Base-by-base conservation (phyloP, 2,113 vertebrate genomes). In the Poeciliopsis retropinna region DNA sequence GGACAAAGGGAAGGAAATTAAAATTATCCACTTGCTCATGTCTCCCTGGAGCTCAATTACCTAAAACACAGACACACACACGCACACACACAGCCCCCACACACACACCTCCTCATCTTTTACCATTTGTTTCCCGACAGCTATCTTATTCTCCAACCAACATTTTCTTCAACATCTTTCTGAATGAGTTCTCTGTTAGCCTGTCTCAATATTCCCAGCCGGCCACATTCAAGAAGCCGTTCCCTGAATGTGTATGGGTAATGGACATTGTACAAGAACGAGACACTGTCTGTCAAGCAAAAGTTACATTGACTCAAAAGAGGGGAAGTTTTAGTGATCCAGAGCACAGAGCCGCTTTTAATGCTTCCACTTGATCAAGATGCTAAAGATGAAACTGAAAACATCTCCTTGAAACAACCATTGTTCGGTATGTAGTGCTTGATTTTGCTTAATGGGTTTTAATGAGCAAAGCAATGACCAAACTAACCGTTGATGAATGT, bases 391-490 rank as follows among this genome's bases (percentile, higher is more conserved):
- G 32, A 39, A 41, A 17, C 4, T 6, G 22, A 79, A 85, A 77
- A 80, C 60, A 63, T 60, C 79, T 64, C 65, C 70, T 80, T 80
- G 76, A 72, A 81, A 78, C 63, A 25, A 68, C 75, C 81, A 86
- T 85, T 85, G 88, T 91, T 90, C 87, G 82, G 70, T 37, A 70
- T 69, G 90, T 86, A 75, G 57, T 72, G 61, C 78, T 89, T 88
- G 83, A 92, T 92, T 91, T 78, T 67, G 27, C 78, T 73, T 90
- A 87, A 90, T 84, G 88, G 86, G 88, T 82, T 80, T 74, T 31
- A 4, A 31, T 31, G 30, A 72, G 72, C 70, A 68, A 73, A 67
- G 67, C 70, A 78, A 80, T 83, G 79, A 84, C 39, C 12, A 41
- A 37, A 37, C 34, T 37, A 37, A 37, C 34, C 2, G 0, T 37